These are phyloP conservation scores for Megalonaias nervosa DNA, from an alignment of 1,140 invertebrate species.

Conservation along the genomic window DNA sequence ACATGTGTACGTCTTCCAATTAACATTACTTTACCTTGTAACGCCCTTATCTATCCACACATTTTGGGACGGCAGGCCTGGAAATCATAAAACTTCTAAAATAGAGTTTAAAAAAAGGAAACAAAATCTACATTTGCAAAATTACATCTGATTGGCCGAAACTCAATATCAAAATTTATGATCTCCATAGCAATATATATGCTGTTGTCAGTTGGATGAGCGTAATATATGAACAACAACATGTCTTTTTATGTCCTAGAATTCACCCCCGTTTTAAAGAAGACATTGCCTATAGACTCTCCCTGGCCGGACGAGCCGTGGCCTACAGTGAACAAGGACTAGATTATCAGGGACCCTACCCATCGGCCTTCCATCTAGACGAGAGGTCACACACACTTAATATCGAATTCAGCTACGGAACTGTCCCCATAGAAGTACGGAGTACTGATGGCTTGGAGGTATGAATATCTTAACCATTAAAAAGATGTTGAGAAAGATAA, in stretches of 20 bases:
- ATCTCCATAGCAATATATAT: too few relatives aligned
- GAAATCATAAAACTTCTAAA: too few relatives aligned
- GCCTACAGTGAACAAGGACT: slow-evolving; percentile 34
- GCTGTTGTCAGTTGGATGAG: too few relatives aligned
- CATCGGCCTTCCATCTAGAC: slow-evolving; percentile 3
- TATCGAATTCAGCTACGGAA: slow-evolving; percentile 24
- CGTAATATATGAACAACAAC: not conserved
- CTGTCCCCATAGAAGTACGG: slow-evolving; percentile 7
- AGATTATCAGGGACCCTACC: slow-evolving; percentile 39
- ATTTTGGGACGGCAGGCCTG: too few relatives aligned
- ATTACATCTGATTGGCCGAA: too few relatives aligned
- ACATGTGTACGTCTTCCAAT: too few relatives aligned
- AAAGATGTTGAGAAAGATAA: too few relatives aligned
- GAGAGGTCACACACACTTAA: slow-evolving; percentile 9
- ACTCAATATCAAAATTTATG: too few relatives aligned
- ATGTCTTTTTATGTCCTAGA: slow-evolving; percentile 19
- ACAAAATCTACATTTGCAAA: too few relatives aligned
- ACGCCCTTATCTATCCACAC: too few relatives aligned
- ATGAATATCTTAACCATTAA: not conserved
- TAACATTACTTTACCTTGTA: too few relatives aligned
- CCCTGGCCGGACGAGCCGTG: slow-evolving; percentile 32
- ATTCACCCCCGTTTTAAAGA: slow-evolving; percentile 49
- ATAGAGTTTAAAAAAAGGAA: too few relatives aligned
- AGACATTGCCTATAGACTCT: slow-evolving; percentile 43
- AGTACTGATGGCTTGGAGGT: slow-evolving; percentile 44